A percentile compares a stretch with the other conserved stretches of the same genome.
Conservation (phyloP, 2,113 vertebrate species). For the Caretta caretta region DNA sequence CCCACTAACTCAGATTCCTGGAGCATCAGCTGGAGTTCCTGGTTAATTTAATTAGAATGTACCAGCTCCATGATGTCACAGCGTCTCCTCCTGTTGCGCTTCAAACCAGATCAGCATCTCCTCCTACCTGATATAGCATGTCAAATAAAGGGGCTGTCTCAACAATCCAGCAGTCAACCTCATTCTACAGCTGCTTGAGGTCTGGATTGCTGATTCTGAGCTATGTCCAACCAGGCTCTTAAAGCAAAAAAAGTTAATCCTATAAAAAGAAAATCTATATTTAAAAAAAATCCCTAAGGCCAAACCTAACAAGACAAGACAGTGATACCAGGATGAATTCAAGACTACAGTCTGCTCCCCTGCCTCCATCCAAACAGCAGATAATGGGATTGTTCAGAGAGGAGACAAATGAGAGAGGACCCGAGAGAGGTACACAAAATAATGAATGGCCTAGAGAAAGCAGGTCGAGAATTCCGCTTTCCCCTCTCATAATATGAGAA, state of each 20-base stretch:
- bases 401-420: slow-evolving; percentile 5
- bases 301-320: slow-evolving; percentile 64
- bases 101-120: not conserved
- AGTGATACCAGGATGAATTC: slow-evolving; percentile 18
- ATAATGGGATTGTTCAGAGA: not conserved
- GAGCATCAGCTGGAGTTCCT: not conserved
- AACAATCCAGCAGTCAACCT: not conserved
- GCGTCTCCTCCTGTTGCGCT: not conserved
- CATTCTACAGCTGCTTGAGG: not conserved
- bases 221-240: slow-evolving; percentile 1
- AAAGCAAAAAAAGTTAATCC: slow-evolving; percentile 52
- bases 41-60: not conserved
- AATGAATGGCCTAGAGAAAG: not conserved
- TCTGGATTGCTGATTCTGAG: slow-evolving; percentile 4
- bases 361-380: not conserved
- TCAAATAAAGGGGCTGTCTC: not conserved
- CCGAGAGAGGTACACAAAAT: not conserved
- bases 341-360: not conserved
- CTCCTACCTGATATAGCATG: not conserved
- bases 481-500: not conserved
- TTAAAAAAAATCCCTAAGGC: slow-evolving; percentile 58
- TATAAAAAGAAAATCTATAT: slow-evolving; percentile 68
- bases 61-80: not conserved
- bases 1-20: not conserved
- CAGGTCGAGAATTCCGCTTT: not conserved